Evolutionary conservation across 2,888 invertebrate genomes (phyloP).

Genomic region (Nasonovia ribisnigri): DNA sequence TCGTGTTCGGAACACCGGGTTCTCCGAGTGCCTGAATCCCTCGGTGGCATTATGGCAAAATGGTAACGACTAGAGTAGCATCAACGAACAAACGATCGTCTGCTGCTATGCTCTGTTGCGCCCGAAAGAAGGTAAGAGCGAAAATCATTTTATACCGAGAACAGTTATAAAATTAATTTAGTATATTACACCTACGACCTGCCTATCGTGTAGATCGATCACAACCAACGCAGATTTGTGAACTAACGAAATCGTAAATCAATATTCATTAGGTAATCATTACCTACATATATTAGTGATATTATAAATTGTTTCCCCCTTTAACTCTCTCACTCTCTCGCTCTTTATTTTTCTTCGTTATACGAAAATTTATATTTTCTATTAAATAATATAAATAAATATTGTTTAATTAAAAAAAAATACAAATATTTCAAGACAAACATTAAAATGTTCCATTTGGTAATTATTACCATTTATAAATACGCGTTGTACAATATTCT

Average conservation of each 20-base stretch:
- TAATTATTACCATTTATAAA: neutral
- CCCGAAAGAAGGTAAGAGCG: conserved; percentile 87
- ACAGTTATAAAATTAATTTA: neutral
- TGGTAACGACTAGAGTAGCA: conserved; percentile 45
- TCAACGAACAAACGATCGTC: conserved; percentile 9
- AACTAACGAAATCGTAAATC: neutral
- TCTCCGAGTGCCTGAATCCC: neutral
- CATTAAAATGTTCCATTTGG: neutral
- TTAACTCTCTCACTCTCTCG: neutral
- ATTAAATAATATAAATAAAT: neutral
- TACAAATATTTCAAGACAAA: neutral
- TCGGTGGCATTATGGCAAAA: conserved; percentile 34
- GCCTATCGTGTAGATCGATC: neutral
- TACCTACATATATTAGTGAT: neutral
- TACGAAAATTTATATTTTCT: neutral
- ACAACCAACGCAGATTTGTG: neutral
- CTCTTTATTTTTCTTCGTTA: neutral
- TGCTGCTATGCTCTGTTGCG: conserved; percentile 91
- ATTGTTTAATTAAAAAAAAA: neutral
- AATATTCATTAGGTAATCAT: neutral
- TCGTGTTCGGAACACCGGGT: neutral
- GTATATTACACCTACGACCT: neutral
- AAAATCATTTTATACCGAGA: neutral
- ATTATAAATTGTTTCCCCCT: neutral
- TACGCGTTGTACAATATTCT: neutral